These are phyloP conservation scores for Ceratina australensis DNA, from an alignment of 1,140 invertebrate genomes.

Conservation along the genomic window DNA sequence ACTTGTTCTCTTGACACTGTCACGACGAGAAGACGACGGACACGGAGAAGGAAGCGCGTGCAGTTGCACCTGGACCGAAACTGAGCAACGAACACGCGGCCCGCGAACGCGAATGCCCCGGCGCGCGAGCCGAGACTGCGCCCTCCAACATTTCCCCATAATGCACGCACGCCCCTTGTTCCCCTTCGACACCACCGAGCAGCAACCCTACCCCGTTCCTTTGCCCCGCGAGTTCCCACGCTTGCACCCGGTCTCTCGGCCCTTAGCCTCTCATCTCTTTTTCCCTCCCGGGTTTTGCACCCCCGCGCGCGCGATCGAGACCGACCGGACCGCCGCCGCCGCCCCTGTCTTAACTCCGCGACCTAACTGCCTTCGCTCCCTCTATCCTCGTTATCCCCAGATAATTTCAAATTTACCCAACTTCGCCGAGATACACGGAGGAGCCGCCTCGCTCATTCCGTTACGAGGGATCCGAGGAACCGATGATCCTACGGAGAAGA, in stretches of 20 bases:
- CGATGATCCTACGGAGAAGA: background rate
- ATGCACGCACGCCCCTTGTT: constrained; percentile 55
- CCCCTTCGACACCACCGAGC: constrained; percentile 37
- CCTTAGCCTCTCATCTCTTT: constrained; percentile 43
- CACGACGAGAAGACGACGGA: constrained; percentile 34
- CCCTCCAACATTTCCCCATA: constrained; percentile 67
- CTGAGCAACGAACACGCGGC: constrained; percentile 74
- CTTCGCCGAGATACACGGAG: constrained; percentile 48
- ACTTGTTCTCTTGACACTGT: constrained; percentile 17
- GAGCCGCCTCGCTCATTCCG: no score
- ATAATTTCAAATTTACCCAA: constrained; percentile 63
- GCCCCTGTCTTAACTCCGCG: constrained; percentile 51
- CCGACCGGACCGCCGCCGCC: constrained; percentile 17
- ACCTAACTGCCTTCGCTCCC: constrained; percentile 5
- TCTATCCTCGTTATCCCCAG: constrained; percentile 9
- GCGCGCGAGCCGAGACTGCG: constrained; percentile 75
- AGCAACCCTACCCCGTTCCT: constrained; percentile 28
- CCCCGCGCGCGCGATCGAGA: constrained; percentile 34
- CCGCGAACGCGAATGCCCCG: constrained; percentile 67
- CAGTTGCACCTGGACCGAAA: constrained; percentile 71
- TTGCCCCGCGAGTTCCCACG: constrained; percentile 3
- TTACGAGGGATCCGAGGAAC: no score
- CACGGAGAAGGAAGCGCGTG: constrained; percentile 47
- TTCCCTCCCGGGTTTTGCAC: constrained; percentile 30
- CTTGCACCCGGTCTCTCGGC: constrained; percentile 16